phyloP scores from a whole-genome alignment of 2,888 invertebrate species.

The Micoletzkya japonica region DNA sequence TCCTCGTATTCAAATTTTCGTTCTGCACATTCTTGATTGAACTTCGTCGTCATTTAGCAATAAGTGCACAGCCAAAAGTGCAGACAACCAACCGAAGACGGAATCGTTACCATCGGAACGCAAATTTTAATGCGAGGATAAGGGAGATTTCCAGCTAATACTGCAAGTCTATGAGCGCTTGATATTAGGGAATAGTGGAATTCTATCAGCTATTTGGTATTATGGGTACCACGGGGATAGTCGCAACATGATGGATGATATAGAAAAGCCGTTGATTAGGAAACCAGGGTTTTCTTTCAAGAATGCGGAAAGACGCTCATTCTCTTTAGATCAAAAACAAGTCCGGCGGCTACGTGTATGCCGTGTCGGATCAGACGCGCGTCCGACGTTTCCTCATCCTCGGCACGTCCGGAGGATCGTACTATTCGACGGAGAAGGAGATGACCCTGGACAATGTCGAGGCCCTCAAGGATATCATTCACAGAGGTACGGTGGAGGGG shows the following conservation, averaged over 20 bases:
- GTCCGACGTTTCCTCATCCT: conserved; percentile 65
- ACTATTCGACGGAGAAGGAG: conserved; percentile 59
- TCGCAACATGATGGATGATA: not conserved
- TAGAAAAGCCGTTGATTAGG: not conserved
- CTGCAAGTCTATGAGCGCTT: too few species aligned
- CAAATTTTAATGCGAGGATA: too few species aligned
- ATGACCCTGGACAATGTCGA: conserved; percentile 63
- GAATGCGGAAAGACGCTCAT: not conserved
- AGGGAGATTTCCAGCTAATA: too few species aligned
- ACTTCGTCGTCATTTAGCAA: too few species aligned
- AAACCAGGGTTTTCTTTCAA: not conserved
- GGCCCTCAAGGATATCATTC: conserved; percentile 61
- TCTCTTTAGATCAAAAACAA: conserved; percentile 52
- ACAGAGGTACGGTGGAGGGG: conserved; percentile 43
- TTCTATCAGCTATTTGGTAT: too few species aligned
- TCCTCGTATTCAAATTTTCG: too few species aligned
- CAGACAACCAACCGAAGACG: too few species aligned
- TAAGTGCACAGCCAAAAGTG: too few species aligned
- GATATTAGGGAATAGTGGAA: too few species aligned
- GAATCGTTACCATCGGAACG: too few species aligned
- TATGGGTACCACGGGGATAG: too few species aligned
- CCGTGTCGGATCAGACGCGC: conserved; percentile 61
- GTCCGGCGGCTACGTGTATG: conserved; percentile 64
- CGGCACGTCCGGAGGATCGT: conserved; percentile 64
- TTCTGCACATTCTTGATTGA: too few species aligned